Conservation (phyloP, 2,113 vertebrate genomes). For the Lipophrys pholis region DNA sequence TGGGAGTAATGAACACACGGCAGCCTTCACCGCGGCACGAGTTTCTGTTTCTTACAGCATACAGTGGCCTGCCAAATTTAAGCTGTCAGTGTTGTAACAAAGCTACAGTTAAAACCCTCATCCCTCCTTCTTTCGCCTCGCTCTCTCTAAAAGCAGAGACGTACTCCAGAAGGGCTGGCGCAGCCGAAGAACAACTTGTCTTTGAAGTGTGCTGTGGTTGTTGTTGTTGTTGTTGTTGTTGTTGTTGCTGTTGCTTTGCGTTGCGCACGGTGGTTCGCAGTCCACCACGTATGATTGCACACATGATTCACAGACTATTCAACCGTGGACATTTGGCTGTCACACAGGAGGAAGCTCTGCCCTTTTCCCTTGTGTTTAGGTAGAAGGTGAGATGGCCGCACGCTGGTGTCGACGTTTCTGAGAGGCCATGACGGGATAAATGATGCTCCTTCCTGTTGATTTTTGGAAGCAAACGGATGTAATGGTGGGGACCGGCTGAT, state of each 20-base stretch:
- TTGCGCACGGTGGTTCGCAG: constrained; percentile 20
- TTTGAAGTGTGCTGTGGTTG: constrained; percentile 27
- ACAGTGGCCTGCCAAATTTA: constrained; percentile 44
- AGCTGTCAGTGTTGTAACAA: constrained; percentile 43
- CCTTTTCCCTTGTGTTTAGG: constrained; percentile 19
- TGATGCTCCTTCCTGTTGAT: constrained; percentile 8
- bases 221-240: constrained; percentile 21
- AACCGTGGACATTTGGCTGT: constrained; percentile 34
- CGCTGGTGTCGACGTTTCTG: constrained; percentile 8
- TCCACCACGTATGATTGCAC: constrained; percentile 34
- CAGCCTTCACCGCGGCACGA: constrained; percentile 21
- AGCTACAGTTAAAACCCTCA: constrained; percentile 28
- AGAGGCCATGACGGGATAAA: neutral
- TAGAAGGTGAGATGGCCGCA: constrained; percentile 36
- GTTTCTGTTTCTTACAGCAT: constrained; percentile 25
- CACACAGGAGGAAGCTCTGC: constrained; percentile 21
- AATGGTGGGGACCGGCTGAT: neutral
- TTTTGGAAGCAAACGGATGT: neutral
- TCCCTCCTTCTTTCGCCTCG: constrained; percentile 7
- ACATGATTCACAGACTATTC: constrained; percentile 29
- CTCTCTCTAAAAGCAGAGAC: constrained; percentile 28
- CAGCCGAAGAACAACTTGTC: constrained; percentile 30
- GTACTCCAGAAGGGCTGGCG: constrained; percentile 27
- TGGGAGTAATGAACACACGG: constrained; percentile 19
- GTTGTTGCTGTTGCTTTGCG: constrained; percentile 30